Evolutionary conservation across 2,888 invertebrate genomes (phyloP).

Genomic region (Glaucopsyche alexis): DNA sequence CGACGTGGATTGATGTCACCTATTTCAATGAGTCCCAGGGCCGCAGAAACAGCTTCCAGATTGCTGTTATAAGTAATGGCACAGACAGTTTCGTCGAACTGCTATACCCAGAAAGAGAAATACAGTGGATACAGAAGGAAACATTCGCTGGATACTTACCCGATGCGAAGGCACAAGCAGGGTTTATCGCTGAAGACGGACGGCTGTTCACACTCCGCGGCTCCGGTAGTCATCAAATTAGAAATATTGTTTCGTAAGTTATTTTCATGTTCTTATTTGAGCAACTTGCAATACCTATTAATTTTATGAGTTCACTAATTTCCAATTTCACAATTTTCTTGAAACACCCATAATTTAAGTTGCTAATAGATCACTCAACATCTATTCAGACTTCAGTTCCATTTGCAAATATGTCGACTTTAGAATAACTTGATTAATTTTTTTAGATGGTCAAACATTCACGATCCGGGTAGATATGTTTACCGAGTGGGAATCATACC

Average conservation of each 20-base stretch:
- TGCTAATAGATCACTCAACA: background rate
- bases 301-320: no score
- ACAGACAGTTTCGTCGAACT: conserved; percentile 91
- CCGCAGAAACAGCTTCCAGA: conserved; percentile 93
- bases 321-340: no score
- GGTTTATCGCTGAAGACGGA: conserved; percentile 92
- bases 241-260: conserved; percentile 87
- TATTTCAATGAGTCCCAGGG: conserved; percentile 85
- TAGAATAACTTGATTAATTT: no score
- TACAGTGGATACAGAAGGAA: conserved; percentile 95
- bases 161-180: conserved; percentile 96
- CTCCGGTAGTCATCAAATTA: conserved; percentile 94
- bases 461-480: conserved; percentile 91
- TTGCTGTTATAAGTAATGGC: conserved; percentile 83
- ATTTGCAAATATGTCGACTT: no score
- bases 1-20: conserved; percentile 95
- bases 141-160: conserved; percentile 87
- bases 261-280: background rate
- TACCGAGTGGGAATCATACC: conserved; percentile 89
- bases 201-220: conserved; percentile 87
- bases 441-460: conserved; percentile 90
- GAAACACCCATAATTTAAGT: no score
- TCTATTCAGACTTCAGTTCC: background rate
- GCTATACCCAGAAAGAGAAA: conserved; percentile 91
- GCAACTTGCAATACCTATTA: conserved; percentile 9